phyloP scores from a whole-genome alignment of 2,797 vertebrate species.

The Carduelis carduelis region DNA sequence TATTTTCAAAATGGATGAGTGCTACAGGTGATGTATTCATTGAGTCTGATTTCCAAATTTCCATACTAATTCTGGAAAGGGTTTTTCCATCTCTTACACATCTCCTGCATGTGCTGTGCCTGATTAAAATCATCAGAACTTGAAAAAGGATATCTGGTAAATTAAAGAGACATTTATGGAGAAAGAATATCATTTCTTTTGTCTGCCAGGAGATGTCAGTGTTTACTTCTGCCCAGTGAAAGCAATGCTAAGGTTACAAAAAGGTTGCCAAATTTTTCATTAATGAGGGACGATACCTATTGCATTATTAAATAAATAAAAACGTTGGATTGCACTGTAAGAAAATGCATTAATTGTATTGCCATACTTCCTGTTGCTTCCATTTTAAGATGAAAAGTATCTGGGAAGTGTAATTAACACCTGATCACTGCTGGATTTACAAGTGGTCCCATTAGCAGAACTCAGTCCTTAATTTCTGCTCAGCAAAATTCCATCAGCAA shows the following conservation, averaged over 20 bases:
- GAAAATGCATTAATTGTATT: constrained; percentile 49
- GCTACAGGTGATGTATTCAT: not conserved
- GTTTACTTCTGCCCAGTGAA: constrained; percentile 46
- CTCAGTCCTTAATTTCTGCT: not conserved
- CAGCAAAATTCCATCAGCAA: not conserved
- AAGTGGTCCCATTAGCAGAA: not conserved
- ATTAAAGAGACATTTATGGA: not conserved
- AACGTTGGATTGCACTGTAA: not conserved
- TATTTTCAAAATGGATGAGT: not conserved
- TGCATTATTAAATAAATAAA: constrained; percentile 5
- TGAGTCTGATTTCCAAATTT: not conserved
- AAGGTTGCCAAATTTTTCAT: constrained; percentile 18
- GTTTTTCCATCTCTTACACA: not conserved
- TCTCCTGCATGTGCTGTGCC: not conserved
- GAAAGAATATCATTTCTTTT: not conserved
- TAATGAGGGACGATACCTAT: constrained; percentile 14
- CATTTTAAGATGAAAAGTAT: constrained; percentile 49
- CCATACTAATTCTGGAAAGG: not conserved
- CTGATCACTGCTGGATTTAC: not conserved
- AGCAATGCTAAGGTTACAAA: constrained; percentile 26
- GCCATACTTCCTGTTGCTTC: constrained; percentile 15
- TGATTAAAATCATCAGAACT: not conserved
- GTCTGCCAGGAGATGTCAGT: constrained; percentile 67
- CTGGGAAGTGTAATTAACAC: constrained; percentile 39
- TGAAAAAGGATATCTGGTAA: not conserved